A percentile compares a stretch with the other conserved stretches of the same genome.
phyloP scores from a whole-genome alignment of 2,888 invertebrate genomes.

The Norana najaformis region DNA sequence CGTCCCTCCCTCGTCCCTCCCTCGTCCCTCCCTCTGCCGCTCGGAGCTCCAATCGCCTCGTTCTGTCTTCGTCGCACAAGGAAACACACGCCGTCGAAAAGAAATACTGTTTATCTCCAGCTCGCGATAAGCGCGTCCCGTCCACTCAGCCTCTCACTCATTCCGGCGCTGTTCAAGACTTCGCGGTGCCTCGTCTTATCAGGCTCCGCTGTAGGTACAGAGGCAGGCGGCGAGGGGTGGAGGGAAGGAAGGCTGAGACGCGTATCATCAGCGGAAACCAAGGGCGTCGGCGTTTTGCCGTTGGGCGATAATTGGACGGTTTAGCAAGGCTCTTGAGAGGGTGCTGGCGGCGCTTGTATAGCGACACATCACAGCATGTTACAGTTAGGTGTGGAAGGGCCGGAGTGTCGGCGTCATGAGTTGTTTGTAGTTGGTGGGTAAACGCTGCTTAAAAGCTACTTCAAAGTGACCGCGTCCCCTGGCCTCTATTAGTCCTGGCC shows the following conservation, averaged over 20 bases:
- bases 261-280: background rate
- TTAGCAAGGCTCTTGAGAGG: background rate
- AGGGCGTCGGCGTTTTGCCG: background rate
- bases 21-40: background rate
- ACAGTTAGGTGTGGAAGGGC: constrained; percentile 13
- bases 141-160: background rate
- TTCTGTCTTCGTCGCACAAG: background rate
- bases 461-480: constrained; percentile 1
- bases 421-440: constrained; percentile 13
- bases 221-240: background rate
- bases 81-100: background rate
- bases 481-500: constrained; percentile 13
- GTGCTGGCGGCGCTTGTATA: background rate
- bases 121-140: background rate
- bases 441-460: background rate
- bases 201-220: constrained; percentile 10
- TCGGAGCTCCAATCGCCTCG: background rate
- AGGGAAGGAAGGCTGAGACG: background rate
- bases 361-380: constrained; percentile 13
- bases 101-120: background rate
- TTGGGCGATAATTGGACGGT: constrained; percentile 20
- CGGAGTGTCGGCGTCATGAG: background rate
- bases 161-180: background rate
- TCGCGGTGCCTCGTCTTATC: constrained; percentile 8
- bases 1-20: background rate